Conservation (phyloP, 2,797 vertebrate genomes). For the Siniperca scherzeri region DNA sequence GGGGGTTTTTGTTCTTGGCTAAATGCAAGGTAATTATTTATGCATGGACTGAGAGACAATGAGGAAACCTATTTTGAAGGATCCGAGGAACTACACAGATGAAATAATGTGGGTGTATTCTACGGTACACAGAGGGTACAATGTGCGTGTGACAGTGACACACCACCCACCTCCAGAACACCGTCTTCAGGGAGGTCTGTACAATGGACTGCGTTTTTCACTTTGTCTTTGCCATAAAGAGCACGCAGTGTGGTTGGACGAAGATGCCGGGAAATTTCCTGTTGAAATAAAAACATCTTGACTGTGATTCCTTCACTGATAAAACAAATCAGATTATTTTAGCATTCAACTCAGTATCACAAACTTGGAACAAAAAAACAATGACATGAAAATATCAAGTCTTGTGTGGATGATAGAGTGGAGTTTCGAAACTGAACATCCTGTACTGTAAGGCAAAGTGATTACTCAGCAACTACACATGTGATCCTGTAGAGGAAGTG, state of each 20-base stretch:
- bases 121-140: conserved; percentile 18
- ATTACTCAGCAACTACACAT: conserved; percentile 81
- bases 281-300: conserved; percentile 32
- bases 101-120: conserved; percentile 27
- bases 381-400: not conserved
- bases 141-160: conserved; percentile 34
- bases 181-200: conserved; percentile 95
- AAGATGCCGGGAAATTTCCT: conserved; percentile 93
- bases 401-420: not conserved
- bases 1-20: conserved; percentile 59
- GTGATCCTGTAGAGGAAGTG: conserved; percentile 74
- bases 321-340: not conserved
- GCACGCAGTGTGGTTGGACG: conserved; percentile 92
- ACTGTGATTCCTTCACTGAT: conserved; percentile 4
- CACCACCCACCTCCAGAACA: conserved; percentile 89
- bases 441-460: conserved; percentile 55
- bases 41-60: conserved; percentile 44
- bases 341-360: not conserved
- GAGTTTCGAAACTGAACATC: conserved; percentile 46
- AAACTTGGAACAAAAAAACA: not conserved
- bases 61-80: conserved; percentile 36
- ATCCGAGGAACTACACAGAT: conserved; percentile 44
- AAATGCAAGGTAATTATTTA: conserved; percentile 62
- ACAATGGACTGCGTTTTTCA: conserved; percentile 94
- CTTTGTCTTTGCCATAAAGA: conserved; percentile 90